Conservation (phyloP, 2,797 vertebrate species). For the Sebastes paucispinis region DNA sequence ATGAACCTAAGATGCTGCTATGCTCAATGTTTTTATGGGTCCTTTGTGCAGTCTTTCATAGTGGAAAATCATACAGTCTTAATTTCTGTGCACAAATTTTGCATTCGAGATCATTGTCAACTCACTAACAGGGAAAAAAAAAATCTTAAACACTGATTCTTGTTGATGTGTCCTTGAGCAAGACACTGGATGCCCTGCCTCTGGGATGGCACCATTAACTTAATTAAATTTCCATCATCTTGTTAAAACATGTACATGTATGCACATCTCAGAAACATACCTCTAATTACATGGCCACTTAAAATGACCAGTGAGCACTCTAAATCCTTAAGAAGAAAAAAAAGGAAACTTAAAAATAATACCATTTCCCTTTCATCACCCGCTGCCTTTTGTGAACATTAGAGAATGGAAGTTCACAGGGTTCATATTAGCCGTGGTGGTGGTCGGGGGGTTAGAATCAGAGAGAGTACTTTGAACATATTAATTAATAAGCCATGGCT, state of each 20-base stretch:
- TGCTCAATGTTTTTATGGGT: background rate
- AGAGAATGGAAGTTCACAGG: conserved; percentile 58
- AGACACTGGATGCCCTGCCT: conserved; percentile 23
- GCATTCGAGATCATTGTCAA: background rate
- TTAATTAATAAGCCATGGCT: conserved; percentile 78
- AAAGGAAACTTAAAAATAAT: conserved; percentile 38
- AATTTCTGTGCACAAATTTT: background rate
- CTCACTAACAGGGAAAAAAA: background rate
- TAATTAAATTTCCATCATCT: conserved; percentile 43
- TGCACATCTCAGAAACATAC: conserved; percentile 34
- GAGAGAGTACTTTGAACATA: conserved; percentile 70
- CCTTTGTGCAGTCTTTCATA: background rate
- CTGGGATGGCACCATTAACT: conserved; percentile 46
- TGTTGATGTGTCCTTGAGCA: conserved; percentile 53
- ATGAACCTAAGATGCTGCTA: background rate
- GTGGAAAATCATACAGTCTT: background rate
- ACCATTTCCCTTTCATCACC: conserved; percentile 45
- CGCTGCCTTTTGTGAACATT: conserved; percentile 57
- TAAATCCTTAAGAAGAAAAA: conserved; percentile 15
- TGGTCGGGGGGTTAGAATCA: conserved; percentile 59
- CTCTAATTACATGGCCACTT: conserved; percentile 48
- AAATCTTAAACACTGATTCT: background rate
- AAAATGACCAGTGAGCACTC: conserved; percentile 32
- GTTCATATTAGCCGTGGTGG: conserved; percentile 58
- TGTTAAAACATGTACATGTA: conserved; percentile 43